Percentiles rank a stretch among this genome's conserved stretches.
These are phyloP conservation scores for Chydorus sphaericus DNA, from an alignment of 2,888 invertebrate genomes.

Conservation along the genomic window DNA sequence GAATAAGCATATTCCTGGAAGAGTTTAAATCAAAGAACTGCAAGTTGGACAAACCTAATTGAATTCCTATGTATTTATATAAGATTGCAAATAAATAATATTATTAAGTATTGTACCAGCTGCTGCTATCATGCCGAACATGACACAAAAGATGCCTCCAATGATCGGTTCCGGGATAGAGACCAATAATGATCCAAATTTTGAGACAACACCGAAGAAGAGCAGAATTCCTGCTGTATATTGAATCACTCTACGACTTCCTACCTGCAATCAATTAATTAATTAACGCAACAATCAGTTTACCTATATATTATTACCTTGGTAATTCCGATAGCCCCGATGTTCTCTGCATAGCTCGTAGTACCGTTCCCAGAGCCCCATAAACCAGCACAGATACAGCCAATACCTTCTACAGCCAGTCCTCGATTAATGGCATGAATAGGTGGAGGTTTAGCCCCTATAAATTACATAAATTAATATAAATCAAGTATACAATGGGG, in stretches of 20 bases:
- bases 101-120: no score
- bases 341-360: slow-evolving; percentile 79
- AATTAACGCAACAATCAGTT: no score
- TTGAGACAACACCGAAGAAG: slow-evolving; percentile 54
- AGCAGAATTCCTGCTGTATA: slow-evolving; percentile 59
- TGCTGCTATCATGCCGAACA: slow-evolving; percentile 62
- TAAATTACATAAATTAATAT: neutral
- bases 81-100: no score
- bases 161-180: no score
- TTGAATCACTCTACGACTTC: slow-evolving; percentile 60
- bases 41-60: slow-evolving; percentile 57
- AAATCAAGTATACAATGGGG: slow-evolving; percentile 6
- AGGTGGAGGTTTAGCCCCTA: slow-evolving; percentile 66
- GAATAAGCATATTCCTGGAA: slow-evolving; percentile 70
- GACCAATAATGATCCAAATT: slow-evolving; percentile 65
- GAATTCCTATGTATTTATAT: no score
- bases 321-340: slow-evolving; percentile 75
- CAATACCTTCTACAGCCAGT: slow-evolving; percentile 66
- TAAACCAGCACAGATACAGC: slow-evolving; percentile 66
- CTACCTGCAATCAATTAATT: slow-evolving; percentile 38
- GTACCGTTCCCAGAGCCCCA: slow-evolving; percentile 79
- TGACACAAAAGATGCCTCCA: no score
- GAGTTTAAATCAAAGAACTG: slow-evolving; percentile 71
- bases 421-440: slow-evolving; percentile 76
- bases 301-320: no score